Evolutionary conservation across 2,113 vertebrate species (phyloP).

Genomic region (Ceuthmochares aereus): DNA sequence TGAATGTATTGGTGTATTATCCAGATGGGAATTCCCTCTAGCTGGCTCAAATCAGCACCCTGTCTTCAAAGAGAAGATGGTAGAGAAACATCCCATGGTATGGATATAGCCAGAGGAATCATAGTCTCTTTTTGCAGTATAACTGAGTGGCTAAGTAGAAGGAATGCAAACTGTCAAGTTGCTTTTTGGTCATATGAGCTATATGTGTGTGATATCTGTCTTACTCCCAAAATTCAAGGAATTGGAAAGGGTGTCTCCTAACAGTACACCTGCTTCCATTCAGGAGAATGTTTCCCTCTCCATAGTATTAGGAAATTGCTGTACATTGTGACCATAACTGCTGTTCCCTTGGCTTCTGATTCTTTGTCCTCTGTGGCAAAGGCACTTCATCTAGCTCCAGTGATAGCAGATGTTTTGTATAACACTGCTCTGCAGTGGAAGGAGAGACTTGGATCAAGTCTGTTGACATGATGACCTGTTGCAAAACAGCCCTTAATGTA

Average conservation of each 20-base stretch:
- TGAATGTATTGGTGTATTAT: background rate
- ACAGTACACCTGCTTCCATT: background rate
- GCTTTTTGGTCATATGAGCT: background rate
- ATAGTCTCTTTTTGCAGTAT: background rate
- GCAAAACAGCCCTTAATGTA: background rate
- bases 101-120: background rate
- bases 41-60: background rate
- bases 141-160: background rate
- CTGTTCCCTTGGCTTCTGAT: background rate
- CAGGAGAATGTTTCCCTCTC: background rate
- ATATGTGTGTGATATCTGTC: background rate
- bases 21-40: background rate
- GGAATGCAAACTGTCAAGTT: rapidly evolving
- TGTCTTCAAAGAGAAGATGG: background rate
- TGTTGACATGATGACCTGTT: rapidly evolving
- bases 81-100: background rate
- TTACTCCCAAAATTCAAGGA: background rate
- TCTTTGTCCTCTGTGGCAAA: background rate
- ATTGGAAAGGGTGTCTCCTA: background rate
- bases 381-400: background rate
- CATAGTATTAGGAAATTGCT: background rate
- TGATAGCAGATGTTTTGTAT: background rate
- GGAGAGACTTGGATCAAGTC: background rate
- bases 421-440: background rate
- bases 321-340: background rate